Percentiles rank a stretch among this genome's conserved stretches.
These are phyloP conservation scores for Tragelaphus buxtoni DNA, from an alignment of 2,113 vertebrate species.

Conservation along the genomic window DNA sequence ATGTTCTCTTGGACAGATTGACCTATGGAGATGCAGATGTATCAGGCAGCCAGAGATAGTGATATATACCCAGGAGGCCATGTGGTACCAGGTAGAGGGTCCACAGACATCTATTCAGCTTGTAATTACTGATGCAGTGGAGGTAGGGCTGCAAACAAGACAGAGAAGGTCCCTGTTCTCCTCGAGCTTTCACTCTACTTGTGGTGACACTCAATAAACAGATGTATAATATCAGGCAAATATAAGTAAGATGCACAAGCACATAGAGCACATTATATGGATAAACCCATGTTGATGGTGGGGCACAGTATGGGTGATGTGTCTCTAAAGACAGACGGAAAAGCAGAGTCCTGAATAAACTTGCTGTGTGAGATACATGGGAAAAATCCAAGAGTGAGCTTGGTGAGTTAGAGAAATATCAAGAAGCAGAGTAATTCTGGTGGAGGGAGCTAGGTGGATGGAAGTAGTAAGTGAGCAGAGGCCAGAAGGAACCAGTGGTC, in stretches of 20 bases:
- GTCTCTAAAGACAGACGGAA: background rate
- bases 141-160: background rate
- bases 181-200: background rate
- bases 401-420: background rate
- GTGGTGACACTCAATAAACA: background rate
- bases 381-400: background rate
- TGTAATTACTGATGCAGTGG: background rate
- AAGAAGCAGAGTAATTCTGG: background rate
- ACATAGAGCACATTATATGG: background rate
- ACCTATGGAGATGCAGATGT: background rate
- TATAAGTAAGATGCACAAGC: background rate
- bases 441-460: background rate
- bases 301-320: background rate
- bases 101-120: background rate
- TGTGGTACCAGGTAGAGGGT: background rate
- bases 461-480: background rate
- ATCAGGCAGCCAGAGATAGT: background rate
- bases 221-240: background rate
- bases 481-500: background rate
- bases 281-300: background rate
- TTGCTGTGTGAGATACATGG: background rate
- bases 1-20: background rate
- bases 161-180: background rate
- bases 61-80: background rate
- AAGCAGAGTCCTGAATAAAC: background rate